phyloP scores from a whole-genome alignment of 2,888 invertebrate genomes.

The Meganola albula region DNA sequence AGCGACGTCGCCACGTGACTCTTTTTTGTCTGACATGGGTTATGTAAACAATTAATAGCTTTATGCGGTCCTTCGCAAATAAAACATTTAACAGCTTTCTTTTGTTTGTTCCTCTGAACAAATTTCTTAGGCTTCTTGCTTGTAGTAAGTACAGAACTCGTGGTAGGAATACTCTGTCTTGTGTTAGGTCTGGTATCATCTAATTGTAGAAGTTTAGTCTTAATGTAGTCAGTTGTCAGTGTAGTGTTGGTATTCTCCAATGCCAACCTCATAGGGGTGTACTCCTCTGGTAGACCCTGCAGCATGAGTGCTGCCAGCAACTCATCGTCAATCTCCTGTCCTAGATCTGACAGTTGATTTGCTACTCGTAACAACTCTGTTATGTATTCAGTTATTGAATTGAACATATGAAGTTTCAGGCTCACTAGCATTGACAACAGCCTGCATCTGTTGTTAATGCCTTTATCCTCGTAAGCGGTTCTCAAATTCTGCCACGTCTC shows the following conservation, averaged over 20 bases:
- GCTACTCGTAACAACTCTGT: not conserved
- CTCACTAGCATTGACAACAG: not conserved
- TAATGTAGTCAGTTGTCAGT: not conserved
- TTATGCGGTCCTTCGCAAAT: not conserved
- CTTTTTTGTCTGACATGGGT: not conserved
- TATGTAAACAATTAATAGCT: not conserved
- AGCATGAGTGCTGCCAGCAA: not conserved
- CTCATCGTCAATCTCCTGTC: not conserved
- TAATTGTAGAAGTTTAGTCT: not conserved
- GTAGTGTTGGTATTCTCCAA: slow-evolving; percentile 1
- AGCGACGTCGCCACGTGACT: not conserved
- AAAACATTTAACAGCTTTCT: not conserved
- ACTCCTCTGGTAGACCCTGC: not conserved
- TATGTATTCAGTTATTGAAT: not conserved
- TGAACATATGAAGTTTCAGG: not conserved
- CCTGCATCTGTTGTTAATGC: not conserved
- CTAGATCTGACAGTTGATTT: not conserved
- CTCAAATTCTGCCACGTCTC: not conserved
- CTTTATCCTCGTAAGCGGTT: not conserved
- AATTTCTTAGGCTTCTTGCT: not conserved
- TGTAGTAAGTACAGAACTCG: not conserved
- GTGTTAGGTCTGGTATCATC: not conserved
- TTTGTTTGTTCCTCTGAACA: not conserved
- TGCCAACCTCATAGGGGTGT: not conserved
- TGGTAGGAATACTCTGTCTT: not conserved